Base-by-base conservation (phyloP, 2,888 invertebrate genomes). In the Drosophila maculinotata region DNA sequence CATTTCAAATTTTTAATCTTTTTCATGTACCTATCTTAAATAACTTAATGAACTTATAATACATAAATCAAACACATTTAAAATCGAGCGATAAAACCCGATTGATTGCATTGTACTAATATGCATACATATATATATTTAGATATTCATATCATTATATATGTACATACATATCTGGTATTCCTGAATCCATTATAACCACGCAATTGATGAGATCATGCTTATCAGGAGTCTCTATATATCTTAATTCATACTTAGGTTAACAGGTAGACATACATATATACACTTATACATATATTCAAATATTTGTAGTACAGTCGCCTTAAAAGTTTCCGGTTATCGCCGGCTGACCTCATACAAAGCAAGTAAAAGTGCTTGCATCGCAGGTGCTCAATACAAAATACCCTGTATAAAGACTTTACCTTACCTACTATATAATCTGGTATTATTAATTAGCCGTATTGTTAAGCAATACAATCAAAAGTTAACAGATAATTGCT, bases 291-390 rank as follows among this genome's bases (percentile, higher is more conserved):
- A 9, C 7, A 36, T 14, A n/a, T 38, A 31, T 15, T 12, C 23
- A 23, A 17, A 36, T 28, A 41, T 26, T 63, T 15, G 45, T 56
- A 25, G 63, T 63, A 48, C 51, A 68, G 63, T 63, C 15, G 30
- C n/a, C 20, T 47, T 56, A 42, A 23, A 67, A 56, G 31, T 48
- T 67, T 12, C 33, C 49, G 15, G 45, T 47, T 68, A 58, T 51
- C 47, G 52, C 39, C 41, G 15, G 33, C 39, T 63, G 63, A 71
- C 60, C 67, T 71, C 71, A 67, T 71, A 28, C 38, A 30, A 53
- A 36, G 33, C 48, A 30, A 48, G 30, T 23, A 42, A 41, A 9
- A 30, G 1, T n/a, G 6, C 4, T 12, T 20, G 15, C 6, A 31
- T 9, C 3, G 6, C 10, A 5, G n/a, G 14, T 47, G 44, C 31